Evolutionary conservation across 1,140 invertebrate genomes (phyloP), one percentile per base, ranked within the genome.

Genomic region (Trichomalopsis sarcophagae): DNA sequence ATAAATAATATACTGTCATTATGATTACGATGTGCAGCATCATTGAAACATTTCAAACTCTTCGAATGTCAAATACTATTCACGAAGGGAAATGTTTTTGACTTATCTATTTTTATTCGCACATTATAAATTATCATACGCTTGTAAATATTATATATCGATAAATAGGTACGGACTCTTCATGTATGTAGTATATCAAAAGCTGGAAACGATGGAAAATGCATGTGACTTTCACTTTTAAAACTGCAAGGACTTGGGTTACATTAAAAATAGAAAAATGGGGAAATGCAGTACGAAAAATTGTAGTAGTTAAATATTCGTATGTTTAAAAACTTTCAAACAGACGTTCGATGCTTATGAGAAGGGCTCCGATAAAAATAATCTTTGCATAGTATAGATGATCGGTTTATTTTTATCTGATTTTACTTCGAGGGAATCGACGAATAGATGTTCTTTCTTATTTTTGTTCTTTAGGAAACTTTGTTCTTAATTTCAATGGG

Each of bases 31-130:
- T 30, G 40, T 85, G 44, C 50, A 62, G 71, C 50, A 81, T 85
- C 81, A 81, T 81, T 17, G 80, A 82, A 69, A 68, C 21, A 50
- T 50, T 77, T 81, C 27, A 81, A 86, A 88, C 86, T 90, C 89
- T 89, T 87, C 85, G 85, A 87, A 90, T 68, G 86, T 88, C 88
- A 88, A 89, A 90, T 89, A 90, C 82, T 86, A 62, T 62, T 62
- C 17, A 84, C 79, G 74, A 76, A 81, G 84, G 85, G 55, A 85
- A 84, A 86, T 84, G 90, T 91, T 92, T 91, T 91, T 90, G 87
- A 90, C 90, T 88, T 90, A 89, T 91, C 87, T 91, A 91, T 90
- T 92, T 92, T 91, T 89, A 89, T 92, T 92, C 91, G 89, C 87
- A 91, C 89, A 90, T 89, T 91, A 88, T 89, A 90, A 87, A 85